Percentiles rank a stretch among this genome's conserved stretches.
Evolutionary conservation across 1,140 invertebrate genomes (phyloP).

Genomic region (Bilobella aurantiaca): DNA sequence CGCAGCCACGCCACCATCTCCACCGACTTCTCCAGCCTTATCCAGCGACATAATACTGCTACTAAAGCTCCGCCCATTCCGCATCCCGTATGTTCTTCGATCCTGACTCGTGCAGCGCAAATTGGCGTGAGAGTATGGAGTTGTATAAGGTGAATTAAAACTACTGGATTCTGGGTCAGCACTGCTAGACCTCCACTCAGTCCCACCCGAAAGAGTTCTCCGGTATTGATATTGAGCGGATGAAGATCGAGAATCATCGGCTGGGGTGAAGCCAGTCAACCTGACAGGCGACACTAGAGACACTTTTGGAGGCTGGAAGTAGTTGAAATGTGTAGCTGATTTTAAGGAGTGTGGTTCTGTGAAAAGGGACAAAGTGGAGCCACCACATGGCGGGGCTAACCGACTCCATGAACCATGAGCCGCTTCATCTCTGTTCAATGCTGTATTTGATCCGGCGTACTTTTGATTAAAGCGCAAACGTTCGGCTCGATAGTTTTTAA

Average conservation of each 20-base stretch:
- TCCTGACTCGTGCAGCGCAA: not conserved
- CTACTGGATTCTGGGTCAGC: not conserved
- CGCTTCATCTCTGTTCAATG: not conserved
- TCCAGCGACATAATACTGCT: not conserved
- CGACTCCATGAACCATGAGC: not conserved
- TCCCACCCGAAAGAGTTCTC: not conserved
- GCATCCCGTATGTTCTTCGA: not conserved
- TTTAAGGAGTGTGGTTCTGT: not conserved
- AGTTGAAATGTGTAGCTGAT: constrained; percentile 10
- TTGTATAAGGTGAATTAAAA: no score
- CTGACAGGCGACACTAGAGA: not conserved
- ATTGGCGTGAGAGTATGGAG: not conserved
- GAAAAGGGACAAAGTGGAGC: not conserved
- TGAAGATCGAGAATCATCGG: not conserved
- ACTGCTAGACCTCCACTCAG: not conserved
- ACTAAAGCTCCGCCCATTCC: not conserved
- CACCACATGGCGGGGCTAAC: not conserved
- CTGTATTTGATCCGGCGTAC: constrained; percentile 10
- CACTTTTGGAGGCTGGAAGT: not conserved
- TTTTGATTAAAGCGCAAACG: constrained; percentile 23
- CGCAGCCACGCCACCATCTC: constrained; percentile 21
- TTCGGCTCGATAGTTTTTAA: constrained; percentile 27
- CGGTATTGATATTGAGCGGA: not conserved
- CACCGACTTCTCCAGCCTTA: not conserved
- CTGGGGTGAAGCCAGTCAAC: not conserved